Evolutionary conservation across 2,113 vertebrate species (phyloP).

Genomic region (Jaculus jaculus): DNA sequence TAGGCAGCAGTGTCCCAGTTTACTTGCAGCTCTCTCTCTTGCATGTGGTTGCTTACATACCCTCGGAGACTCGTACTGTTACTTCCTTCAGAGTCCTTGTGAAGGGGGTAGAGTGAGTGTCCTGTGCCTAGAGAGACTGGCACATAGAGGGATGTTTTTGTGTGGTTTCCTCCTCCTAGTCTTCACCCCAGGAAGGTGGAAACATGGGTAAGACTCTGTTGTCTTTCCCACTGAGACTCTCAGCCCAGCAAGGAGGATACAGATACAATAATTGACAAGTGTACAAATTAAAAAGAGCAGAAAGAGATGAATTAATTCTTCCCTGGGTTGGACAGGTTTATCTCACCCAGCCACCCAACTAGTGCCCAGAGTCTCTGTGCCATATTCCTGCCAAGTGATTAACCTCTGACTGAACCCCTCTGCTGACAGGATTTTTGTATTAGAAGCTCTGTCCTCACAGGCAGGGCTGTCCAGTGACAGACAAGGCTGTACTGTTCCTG

Average conservation of each 20-base stretch:
- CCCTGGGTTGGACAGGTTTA: neutral
- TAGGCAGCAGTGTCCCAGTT: neutral
- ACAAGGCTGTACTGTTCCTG: neutral
- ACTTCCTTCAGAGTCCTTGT: constrained; percentile 1
- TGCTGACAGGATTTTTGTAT: constrained; percentile 46
- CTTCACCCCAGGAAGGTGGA: neutral
- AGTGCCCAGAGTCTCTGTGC: constrained; percentile 4
- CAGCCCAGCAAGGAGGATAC: neutral
- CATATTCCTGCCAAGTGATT: constrained; percentile 14
- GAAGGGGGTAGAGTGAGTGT: neutral
- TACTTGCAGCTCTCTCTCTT: neutral
- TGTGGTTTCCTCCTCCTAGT: neutral
- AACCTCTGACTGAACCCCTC: constrained; percentile 27
- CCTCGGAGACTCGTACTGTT: neutral
- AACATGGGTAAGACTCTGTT: neutral
- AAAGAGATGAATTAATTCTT: constrained; percentile 48
- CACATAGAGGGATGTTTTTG: neutral
- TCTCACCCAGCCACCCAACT: neutral
- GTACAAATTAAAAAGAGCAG: constrained; percentile 5
- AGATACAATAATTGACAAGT: neutral
- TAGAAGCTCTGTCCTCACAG: neutral
- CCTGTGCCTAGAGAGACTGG: neutral
- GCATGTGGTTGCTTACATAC: neutral
- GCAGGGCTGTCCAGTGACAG: too few relatives aligned
- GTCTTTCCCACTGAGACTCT: neutral